Conservation (phyloP, 2,113 vertebrate genomes). For the Lagenorhynchus albirostris region DNA sequence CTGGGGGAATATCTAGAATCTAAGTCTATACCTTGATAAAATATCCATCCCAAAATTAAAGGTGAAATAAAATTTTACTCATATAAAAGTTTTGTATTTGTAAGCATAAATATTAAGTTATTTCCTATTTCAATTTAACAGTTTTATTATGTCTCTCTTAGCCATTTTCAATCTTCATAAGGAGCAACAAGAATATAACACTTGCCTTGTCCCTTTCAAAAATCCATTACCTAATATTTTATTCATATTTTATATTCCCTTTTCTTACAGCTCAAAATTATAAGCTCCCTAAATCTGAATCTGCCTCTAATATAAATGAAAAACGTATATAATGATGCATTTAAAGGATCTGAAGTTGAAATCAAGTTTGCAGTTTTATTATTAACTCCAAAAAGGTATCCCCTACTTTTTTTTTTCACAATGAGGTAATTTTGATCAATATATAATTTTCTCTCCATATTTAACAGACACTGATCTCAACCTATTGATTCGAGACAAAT, state of each 20-base stretch:
- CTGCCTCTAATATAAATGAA: neutral
- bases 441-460: constrained; percentile 17
- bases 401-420: neutral
- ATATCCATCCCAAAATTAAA: neutral
- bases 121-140: neutral
- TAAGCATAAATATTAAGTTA: neutral
- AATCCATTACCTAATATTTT: neutral
- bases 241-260: neutral
- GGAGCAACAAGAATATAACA: neutral
- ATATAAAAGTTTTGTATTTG: neutral
- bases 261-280: neutral
- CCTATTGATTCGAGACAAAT: neutral
- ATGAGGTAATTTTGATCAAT: neutral
- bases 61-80: neutral
- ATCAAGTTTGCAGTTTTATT: neutral
- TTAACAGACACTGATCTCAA: neutral
- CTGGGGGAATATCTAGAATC: neutral
- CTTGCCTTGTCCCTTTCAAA: neutral
- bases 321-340: neutral
- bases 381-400: neutral
- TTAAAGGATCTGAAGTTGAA: neutral
- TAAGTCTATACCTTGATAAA: neutral
- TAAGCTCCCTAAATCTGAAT: neutral
- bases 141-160: neutral
- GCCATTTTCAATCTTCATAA: neutral